phyloP scores from a whole-genome alignment of 2,113 vertebrate species.

The Ellobius talpinus region DNA sequence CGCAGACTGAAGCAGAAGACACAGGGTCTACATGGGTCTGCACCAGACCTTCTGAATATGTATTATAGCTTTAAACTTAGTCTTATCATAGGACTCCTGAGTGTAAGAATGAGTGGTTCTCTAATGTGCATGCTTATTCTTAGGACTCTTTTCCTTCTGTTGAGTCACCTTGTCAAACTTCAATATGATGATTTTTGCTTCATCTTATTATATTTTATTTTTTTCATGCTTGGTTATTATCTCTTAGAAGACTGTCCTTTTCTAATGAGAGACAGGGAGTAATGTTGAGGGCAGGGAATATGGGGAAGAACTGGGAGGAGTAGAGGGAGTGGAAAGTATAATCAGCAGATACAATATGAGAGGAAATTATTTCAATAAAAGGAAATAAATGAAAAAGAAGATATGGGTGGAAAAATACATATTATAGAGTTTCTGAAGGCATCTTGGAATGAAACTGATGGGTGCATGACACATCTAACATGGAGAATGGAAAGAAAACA shows the following conservation, averaged over 20 bases:
- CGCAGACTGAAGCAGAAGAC: not conserved
- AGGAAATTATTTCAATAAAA: not conserved
- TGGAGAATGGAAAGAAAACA: too few species aligned
- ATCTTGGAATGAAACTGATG: too few species aligned
- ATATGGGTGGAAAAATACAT: not conserved
- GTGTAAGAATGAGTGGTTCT: not conserved
- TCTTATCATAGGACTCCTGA: not conserved
- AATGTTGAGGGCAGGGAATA: not conserved
- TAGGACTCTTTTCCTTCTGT: not conserved
- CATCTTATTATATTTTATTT: not conserved
- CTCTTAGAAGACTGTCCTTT: not conserved
- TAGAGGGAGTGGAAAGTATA: not conserved
- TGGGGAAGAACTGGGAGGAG: not conserved
- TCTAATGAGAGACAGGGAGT: not conserved
- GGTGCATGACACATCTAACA: too few species aligned
- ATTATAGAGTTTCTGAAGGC: not conserved
- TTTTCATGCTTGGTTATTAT: not conserved
- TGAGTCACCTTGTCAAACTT: not conserved
- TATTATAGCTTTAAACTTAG: not conserved
- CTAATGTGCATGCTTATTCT: not conserved
- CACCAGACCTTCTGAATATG: not conserved
- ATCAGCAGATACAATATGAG: not conserved
- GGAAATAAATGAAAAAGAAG: not conserved
- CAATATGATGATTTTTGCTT: not conserved
- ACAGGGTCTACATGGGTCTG: not conserved